A percentile compares a stretch with the other conserved stretches of the same genome.
These are phyloP conservation scores for Mythimna ferrago DNA, from an alignment of 2,888 invertebrate genomes.

Conservation along the genomic window DNA sequence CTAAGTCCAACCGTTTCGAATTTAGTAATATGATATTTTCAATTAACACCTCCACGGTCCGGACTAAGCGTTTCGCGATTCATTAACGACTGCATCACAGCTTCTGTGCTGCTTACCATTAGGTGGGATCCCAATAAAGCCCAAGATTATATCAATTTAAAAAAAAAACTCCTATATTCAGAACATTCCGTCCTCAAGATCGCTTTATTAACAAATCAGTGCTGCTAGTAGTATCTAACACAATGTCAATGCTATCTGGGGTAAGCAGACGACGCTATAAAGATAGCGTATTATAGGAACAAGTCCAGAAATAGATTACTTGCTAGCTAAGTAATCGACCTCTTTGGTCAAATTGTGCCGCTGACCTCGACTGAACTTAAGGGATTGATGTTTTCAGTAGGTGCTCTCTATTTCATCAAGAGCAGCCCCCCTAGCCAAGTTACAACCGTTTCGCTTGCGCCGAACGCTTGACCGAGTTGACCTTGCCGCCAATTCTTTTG, in stretches of 20 bases:
- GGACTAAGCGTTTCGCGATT: too few relatives aligned
- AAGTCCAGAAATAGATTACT: constrained; percentile 27
- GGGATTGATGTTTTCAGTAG: constrained; percentile 5
- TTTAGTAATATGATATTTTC: not conserved
- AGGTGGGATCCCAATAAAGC: too few relatives aligned
- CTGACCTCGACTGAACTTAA: constrained; percentile 37
- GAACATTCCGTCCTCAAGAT: too few relatives aligned
- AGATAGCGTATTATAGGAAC: constrained; percentile 1
- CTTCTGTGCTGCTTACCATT: too few relatives aligned
- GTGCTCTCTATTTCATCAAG: constrained; percentile 14
- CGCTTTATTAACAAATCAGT: not conserved
- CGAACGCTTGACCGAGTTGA: too few relatives aligned
- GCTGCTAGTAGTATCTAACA: not conserved
- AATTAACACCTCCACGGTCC: not conserved
- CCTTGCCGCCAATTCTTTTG: too few relatives aligned
- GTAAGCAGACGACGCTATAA: constrained; percentile 14
- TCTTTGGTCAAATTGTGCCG: constrained; percentile 22
- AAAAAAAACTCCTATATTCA: too few relatives aligned
- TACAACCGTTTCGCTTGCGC: too few relatives aligned
- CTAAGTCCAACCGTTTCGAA: not conserved
- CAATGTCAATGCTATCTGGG: not conserved
- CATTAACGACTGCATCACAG: too few relatives aligned
- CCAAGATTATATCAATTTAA: too few relatives aligned
- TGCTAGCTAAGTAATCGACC: constrained; percentile 22
- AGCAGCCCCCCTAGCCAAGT: too few relatives aligned